Conservation (phyloP, 2,888 invertebrate species). For the Parnassius orleans region DNA sequence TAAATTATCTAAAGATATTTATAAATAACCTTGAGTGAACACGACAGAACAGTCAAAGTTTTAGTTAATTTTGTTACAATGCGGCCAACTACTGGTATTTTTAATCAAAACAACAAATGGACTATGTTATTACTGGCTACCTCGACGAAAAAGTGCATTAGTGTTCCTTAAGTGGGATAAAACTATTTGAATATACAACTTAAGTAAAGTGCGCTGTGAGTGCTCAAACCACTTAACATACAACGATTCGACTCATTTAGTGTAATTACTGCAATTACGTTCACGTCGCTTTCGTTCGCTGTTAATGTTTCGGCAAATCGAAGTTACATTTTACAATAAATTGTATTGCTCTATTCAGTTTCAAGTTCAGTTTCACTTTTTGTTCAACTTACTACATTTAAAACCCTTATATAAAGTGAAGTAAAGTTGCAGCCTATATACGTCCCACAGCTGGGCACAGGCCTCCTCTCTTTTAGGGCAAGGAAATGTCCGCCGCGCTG, state of each 20-base stretch:
- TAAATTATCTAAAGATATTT: background rate
- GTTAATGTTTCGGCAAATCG: slow-evolving; percentile 38
- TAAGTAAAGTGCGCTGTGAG: slow-evolving; percentile 70
- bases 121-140: slow-evolving; percentile 67
- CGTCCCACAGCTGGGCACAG: too few species aligned
- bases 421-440: too few species aligned
- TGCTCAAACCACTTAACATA: slow-evolving; percentile 69
- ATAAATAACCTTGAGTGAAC: background rate
- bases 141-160: slow-evolving; percentile 76
- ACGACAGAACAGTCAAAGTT: background rate
- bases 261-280: slow-evolving; percentile 61
- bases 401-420: too few species aligned
- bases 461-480: too few species aligned
- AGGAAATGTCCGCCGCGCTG: too few species aligned
- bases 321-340: slow-evolving; percentile 38
- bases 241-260: slow-evolving; percentile 67
- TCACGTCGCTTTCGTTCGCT: slow-evolving; percentile 34
- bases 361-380: too few species aligned
- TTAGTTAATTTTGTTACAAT: slow-evolving; percentile 18
- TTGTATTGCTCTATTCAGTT: background rate
- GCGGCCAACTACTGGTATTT: slow-evolving; percentile 38
- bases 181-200: slow-evolving; percentile 76
- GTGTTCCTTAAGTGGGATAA: slow-evolving; percentile 70
- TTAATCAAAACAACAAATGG: slow-evolving; percentile 68
- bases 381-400: too few species aligned